Percentiles rank a stretch among this genome's conserved stretches.
Evolutionary conservation across 2,797 vertebrate genomes (phyloP).

Genomic region (Astyanax mexicanus): DNA sequence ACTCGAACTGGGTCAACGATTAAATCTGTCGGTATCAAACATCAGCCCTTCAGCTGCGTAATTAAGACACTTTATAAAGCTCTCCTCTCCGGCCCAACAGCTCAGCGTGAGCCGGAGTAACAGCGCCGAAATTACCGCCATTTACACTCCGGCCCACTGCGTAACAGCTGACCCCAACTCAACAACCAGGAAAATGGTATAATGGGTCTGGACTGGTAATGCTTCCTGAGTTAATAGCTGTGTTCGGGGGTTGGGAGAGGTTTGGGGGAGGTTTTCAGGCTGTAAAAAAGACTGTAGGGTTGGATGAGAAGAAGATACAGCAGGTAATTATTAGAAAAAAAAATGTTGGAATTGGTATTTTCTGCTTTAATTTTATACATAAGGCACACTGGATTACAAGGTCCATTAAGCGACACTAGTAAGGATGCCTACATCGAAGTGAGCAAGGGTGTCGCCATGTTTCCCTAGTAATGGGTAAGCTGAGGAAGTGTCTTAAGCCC

Average conservation of each 20-base stretch:
- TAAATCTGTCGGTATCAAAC: background rate
- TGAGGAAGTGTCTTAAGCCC: too few relatives aligned
- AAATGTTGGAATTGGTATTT: too few relatives aligned
- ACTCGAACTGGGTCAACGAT: background rate
- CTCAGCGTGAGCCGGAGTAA: background rate
- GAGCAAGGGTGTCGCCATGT: too few relatives aligned
- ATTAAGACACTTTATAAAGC: constrained; percentile 41
- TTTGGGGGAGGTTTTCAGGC: background rate
- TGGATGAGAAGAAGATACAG: background rate
- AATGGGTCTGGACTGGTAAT: constrained; percentile 32
- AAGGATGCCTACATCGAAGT: too few relatives aligned
- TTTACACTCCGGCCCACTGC: constrained; percentile 22
- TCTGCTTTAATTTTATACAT: too few relatives aligned
- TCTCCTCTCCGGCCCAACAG: background rate
- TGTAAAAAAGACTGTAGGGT: background rate
- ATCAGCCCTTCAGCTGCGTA: constrained; percentile 20
- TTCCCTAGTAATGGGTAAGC: too few relatives aligned
- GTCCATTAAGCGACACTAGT: too few relatives aligned
- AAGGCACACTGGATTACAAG: too few relatives aligned
- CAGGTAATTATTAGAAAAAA: background rate
- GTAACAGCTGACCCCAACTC: constrained; percentile 22
- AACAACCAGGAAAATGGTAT: constrained; percentile 34
- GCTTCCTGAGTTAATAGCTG: background rate
- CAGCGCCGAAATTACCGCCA: constrained; percentile 16
- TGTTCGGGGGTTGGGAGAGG: background rate